Conservation (phyloP, 2,888 invertebrate genomes). For the Megaustenia siamemsis region DNA sequence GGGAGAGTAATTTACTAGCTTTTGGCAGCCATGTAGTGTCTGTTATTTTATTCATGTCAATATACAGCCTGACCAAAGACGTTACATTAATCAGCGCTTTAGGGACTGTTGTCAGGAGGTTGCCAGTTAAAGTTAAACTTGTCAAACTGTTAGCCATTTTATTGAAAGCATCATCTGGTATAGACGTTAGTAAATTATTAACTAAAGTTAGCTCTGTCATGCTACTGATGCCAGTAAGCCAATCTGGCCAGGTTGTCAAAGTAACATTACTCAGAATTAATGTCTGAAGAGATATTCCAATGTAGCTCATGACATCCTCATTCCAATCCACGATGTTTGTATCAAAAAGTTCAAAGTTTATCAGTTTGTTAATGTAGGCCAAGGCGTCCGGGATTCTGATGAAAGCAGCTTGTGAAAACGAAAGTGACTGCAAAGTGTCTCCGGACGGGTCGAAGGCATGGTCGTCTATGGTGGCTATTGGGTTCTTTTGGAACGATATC, state of each 20-base stretch:
- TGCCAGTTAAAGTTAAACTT: background rate
- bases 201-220: background rate
- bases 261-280: background rate
- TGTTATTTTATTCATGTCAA: background rate
- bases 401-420: background rate
- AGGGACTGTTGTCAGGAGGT: background rate
- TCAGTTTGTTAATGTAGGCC: background rate
- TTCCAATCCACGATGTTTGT: constrained; percentile 2
- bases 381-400: constrained; percentile 21
- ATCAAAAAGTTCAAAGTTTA: background rate
- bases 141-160: background rate
- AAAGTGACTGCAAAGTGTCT: background rate
- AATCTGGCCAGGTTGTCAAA: background rate
- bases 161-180: constrained; percentile 7
- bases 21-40: constrained; percentile 11
- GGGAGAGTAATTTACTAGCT: background rate
- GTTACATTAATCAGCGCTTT: background rate
- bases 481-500: background rate
- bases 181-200: background rate
- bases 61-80: background rate
- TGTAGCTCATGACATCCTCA: background rate
- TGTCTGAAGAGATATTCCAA: background rate
- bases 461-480: constrained; percentile 6
- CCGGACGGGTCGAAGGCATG: background rate
- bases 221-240: background rate